A percentile compares a stretch with the other conserved stretches of the same genome.
Evolutionary conservation across 2,797 vertebrate genomes (phyloP).

Genomic region (Crotalus adamanteus): DNA sequence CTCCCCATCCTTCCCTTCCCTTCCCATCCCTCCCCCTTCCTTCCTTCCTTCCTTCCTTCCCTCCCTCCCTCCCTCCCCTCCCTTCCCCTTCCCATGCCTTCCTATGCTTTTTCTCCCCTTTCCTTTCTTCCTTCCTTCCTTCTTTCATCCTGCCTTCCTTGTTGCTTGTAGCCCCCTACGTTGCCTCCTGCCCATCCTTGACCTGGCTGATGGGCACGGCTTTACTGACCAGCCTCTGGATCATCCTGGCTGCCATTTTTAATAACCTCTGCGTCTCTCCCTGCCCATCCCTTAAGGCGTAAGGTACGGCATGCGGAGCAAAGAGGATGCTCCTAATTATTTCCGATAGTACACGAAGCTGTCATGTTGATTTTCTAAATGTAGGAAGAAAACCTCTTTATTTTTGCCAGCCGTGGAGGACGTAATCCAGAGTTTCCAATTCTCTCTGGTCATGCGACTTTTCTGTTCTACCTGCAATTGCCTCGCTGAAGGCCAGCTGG

Average conservation of each 20-base stretch:
- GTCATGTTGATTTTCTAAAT: constrained; percentile 76
- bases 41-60: too few species aligned
- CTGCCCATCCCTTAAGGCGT: constrained; percentile 61
- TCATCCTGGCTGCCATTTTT: not conserved
- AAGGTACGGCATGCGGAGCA: constrained; percentile 47
- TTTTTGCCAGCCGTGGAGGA: constrained; percentile 70
- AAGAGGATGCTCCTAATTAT: constrained; percentile 68
- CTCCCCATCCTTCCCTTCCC: too few species aligned
- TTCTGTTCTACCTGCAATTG: constrained; percentile 73
- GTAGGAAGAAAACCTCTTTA: constrained; percentile 68
- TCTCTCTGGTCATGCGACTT: constrained; percentile 75
- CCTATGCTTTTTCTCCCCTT: too few species aligned
- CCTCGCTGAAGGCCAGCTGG: constrained; percentile 69
- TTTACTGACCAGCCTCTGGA: not conserved
- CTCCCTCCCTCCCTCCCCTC: too few species aligned
- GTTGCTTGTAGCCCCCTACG: not conserved
- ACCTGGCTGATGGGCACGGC: not conserved
- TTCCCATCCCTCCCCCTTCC: too few species aligned
- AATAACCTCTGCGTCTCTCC: constrained; percentile 33
- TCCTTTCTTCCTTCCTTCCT: too few species aligned
- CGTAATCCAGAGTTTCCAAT: constrained; percentile 65
- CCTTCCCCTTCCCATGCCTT: too few species aligned
- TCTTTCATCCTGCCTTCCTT: not conserved
- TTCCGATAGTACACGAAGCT: constrained; percentile 72
- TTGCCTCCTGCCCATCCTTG: not conserved